phyloP scores from a whole-genome alignment of 2,888 invertebrate species.

The Cremastobaeus sp. region DNA sequence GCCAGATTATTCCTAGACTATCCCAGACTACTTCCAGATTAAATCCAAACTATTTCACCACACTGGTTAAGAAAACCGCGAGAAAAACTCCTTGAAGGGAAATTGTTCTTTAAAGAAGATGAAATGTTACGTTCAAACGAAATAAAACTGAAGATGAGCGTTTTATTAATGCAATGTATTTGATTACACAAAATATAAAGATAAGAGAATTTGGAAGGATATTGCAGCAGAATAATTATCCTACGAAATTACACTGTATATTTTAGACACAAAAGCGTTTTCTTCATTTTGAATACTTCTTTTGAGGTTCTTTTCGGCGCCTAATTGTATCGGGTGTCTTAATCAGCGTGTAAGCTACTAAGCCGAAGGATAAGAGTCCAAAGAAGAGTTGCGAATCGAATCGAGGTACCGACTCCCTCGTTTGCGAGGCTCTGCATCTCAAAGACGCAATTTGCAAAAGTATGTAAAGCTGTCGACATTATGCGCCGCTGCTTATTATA shows the following conservation, averaged over 20 bases:
- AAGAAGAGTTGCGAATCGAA: slow-evolving; percentile 32
- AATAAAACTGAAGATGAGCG: too few species aligned
- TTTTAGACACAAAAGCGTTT: slow-evolving; percentile 44
- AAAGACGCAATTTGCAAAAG: slow-evolving; percentile 76
- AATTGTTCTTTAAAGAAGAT: too few species aligned
- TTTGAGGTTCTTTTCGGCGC: slow-evolving; percentile 74
- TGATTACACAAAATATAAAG: too few species aligned
- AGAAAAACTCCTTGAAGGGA: too few species aligned
- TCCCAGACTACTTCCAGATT: too few species aligned
- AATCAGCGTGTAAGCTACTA: slow-evolving; percentile 77
- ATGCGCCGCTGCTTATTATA: slow-evolving; percentile 66
- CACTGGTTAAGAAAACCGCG: too few species aligned
- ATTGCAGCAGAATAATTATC: too few species aligned
- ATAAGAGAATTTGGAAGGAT: too few species aligned
- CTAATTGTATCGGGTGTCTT: slow-evolving; percentile 78
- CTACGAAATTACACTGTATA: slow-evolving; percentile 37
- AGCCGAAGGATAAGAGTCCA: slow-evolving; percentile 66
- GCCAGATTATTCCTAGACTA: too few species aligned
- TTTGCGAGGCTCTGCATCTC: slow-evolving; percentile 74
- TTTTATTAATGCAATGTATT: too few species aligned
- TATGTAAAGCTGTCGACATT: slow-evolving; percentile 72
- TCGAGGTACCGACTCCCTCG: slow-evolving; percentile 60
- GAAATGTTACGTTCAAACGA: too few species aligned
- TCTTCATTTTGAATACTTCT: slow-evolving; percentile 64
- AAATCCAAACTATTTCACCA: too few species aligned